A percentile compares a stretch with the other conserved stretches of the same genome.
Conservation (phyloP, 2,888 invertebrate genomes). For the Drosophila birchii region DNA sequence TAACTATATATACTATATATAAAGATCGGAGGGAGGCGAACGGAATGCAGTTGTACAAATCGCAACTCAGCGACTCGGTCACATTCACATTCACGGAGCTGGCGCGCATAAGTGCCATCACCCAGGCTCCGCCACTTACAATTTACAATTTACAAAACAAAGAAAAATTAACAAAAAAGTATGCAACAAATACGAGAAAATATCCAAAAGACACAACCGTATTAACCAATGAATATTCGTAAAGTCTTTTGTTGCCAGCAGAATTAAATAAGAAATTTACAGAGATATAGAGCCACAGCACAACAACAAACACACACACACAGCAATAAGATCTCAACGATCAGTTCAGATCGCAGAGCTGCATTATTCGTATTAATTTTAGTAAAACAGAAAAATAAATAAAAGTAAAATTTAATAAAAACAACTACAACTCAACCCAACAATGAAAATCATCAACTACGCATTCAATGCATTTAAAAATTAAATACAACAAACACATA, state of each 20-base stretch:
- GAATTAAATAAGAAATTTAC: conserved; percentile 6
- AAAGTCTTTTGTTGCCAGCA: conserved; percentile 29
- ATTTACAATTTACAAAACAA: conserved; percentile 43
- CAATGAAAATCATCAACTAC: conserved; percentile 72
- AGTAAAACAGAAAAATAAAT: conserved; percentile 14
- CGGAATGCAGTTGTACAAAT: conserved; percentile 59
- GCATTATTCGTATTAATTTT: conserved; percentile 17
- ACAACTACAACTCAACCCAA: conserved; percentile 58
- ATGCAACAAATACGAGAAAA: background rate
- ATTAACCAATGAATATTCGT: conserved; percentile 56
- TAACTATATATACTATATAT: conserved; percentile 12
- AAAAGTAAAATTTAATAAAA: conserved; percentile 3
- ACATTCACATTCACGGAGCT: conserved; percentile 54
- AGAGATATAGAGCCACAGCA: conserved; percentile 8
- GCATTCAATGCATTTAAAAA: conserved; percentile 76
- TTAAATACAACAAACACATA: conserved; percentile 45
- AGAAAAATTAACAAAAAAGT: conserved; percentile 6
- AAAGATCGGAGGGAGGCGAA: conserved; percentile 17
- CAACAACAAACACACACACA: conserved; percentile 13
- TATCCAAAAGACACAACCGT: conserved; percentile 40
- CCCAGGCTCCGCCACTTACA: conserved; percentile 54
- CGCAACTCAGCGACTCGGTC: conserved; percentile 63
- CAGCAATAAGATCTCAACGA: background rate
- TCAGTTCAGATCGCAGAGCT: background rate
- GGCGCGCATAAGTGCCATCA: conserved; percentile 51